Conservation (phyloP, 2,888 invertebrate genomes). For the Dugesia japonica region DNA sequence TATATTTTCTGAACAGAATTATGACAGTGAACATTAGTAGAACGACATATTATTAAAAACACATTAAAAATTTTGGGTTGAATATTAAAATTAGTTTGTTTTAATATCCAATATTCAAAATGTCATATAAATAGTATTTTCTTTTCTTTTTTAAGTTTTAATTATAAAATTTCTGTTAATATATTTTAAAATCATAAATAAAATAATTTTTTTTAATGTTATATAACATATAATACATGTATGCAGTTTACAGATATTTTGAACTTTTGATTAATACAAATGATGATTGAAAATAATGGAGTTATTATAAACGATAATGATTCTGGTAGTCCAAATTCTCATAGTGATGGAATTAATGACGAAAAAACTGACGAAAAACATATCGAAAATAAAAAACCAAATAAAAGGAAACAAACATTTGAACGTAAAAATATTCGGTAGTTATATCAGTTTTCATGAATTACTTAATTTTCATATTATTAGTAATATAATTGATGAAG, state of each 20-base stretch:
- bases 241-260: neutral
- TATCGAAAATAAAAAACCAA: neutral
- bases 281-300: neutral
- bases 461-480: neutral
- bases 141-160: too few species aligned
- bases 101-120: neutral
- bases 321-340: neutral
- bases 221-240: neutral
- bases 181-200: too few species aligned
- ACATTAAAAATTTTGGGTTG: too few species aligned
- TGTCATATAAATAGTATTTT: neutral
- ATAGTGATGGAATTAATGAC: neutral
- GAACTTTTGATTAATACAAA: neutral
- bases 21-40: too few species aligned
- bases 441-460: neutral
- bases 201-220: neutral
- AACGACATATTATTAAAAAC: too few species aligned
- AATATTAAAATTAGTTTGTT: too few species aligned
- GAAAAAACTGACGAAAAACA: neutral
- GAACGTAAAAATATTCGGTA: neutral
- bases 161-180: too few species aligned
- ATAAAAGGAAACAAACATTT: neutral
- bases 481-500: constrained; percentile 59
- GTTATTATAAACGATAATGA: neutral
- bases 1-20: too few species aligned